Evolutionary conservation across 1,140 invertebrate genomes (phyloP), one percentile per base, ranked within the genome.

Genomic region (Drosophila melanica): DNA sequence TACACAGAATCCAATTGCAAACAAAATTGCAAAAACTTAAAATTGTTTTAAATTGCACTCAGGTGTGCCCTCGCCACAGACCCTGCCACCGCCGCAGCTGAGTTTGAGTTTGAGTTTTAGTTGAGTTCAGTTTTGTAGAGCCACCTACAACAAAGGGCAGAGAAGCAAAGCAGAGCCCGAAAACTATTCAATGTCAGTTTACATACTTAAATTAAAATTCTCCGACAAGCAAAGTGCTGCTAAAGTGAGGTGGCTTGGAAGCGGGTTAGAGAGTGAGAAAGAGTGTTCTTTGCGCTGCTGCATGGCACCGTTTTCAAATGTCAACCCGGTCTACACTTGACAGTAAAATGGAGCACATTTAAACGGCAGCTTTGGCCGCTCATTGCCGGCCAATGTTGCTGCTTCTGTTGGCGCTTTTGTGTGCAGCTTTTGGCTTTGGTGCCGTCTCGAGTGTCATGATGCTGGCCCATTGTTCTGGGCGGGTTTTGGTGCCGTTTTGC

Each of bases 201-300:
- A 90, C 85, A 89, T 84, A 89, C 80, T 89, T 89, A 84, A 89
- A 89, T 89, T 89, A 89, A 89, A 89, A 89, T 90, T 89, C 84
- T 48, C 78, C 68, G 75, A 87, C 75, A 78, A 70, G 63, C 65
- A 60, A 73, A 72, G 53, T 16, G 42, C 45, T 16, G n/a, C 9
- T 6, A 12, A 37, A 35, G 42, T 16, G 1, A 8, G 20, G 20
- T 41, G 37, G 14, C 6, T 33, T 18, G 30, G 10, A 11, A 41
- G 60, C 63, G 50, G 66, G 45, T 39, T 59, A 72, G 51, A 65
- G 55, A 59, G 53, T 48, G 50, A 53, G 42, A 50, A 14, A 59
- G 51, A 35, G 30, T 12, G 30, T 27, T 51, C n/a, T 7, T 27
- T 23, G 12, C 12, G 45, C 11, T 48, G 16, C 20, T 41, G 67